Base-by-base conservation (phyloP, 2,797 vertebrate genomes). In the Trematomus bernacchii region DNA sequence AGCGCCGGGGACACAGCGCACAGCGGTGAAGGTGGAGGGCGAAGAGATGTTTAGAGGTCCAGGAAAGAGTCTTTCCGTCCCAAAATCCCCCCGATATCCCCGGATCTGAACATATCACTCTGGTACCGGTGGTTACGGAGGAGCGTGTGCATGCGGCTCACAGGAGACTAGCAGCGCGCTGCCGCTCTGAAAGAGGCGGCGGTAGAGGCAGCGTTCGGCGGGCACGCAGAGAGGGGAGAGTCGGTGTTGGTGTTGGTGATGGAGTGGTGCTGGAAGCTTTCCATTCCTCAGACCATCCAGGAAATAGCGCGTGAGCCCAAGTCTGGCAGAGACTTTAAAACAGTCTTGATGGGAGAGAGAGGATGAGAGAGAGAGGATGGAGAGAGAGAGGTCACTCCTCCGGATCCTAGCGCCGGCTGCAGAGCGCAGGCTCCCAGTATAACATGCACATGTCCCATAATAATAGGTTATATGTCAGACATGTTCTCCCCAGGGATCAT, bases 241-340 rank as follows among this genome's bases (percentile, higher is more conserved):
- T 91, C 76, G 76, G 77, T 73, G 67, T 18, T 23, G 47, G 44
- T 54, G 61, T 11, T 40, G 63, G n/a, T 21, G 70, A 7, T 88
- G 91, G 89, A 93, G 92, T 90, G 67, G 91, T 79, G 89, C 95
- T 94, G 95, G 93, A 93, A 86, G 93, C 95, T 94, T 94, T 95
- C 95, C 95, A 96, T 96, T 94, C 96, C 95, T 95, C 95, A 74
- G 73, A 94, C 95, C 96, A 95, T 95, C 94, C 96, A 96, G 96
- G 96, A 97, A 96, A 96, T 96, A 95, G 92, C 96, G 95, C 94
- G 95, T 93, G 94, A 96, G 95, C 94, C 87, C 89, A 92, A 95
- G 94, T 96, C 96, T 96, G 96, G 92, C 94, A 82, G 92, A 94
- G 95, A 97, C 96, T 97, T 97, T 97, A 96, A 97, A 97, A 96